Conservation (phyloP, 2,888 invertebrate species). For the Andrena praecox region DNA sequence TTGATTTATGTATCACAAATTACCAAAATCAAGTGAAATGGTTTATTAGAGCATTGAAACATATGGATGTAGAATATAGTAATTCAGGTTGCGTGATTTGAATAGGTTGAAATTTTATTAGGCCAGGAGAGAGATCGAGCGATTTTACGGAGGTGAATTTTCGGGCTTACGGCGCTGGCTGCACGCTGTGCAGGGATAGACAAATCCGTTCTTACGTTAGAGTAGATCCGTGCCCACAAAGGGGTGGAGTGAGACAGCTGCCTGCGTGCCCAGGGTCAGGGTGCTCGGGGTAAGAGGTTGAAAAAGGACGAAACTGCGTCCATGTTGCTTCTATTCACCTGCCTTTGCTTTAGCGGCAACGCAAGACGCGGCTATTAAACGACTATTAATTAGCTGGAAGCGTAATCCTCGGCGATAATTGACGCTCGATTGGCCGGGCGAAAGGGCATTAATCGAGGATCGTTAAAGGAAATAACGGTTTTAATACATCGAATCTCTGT, state of each 20-base stretch:
- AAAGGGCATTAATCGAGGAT: neutral
- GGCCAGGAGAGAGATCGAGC: neutral
- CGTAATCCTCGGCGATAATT: constrained; percentile 11
- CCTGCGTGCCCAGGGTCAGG: constrained; percentile 73
- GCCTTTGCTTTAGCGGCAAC: constrained; percentile 62
- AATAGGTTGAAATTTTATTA: constrained; percentile 9
- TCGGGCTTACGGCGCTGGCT: constrained; percentile 39
- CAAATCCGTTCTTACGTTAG: constrained; percentile 70
- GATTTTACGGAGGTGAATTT: constrained; percentile 38
- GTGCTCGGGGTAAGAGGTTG: constrained; percentile 69
- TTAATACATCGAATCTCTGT: neutral
- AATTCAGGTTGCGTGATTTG: neutral
- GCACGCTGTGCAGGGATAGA: constrained; percentile 63
- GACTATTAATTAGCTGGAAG: constrained; percentile 65
- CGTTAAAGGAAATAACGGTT: neutral
- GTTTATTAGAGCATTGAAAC: neutral
- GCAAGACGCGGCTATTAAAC: constrained; percentile 60
- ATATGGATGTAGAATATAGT: too few relatives aligned
- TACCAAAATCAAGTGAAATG: neutral
- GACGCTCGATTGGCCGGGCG: constrained; percentile 31
- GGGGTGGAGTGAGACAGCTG: constrained; percentile 76
- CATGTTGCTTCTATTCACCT: constrained; percentile 74
- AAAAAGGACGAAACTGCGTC: constrained; percentile 71
- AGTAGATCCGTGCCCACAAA: constrained; percentile 66
- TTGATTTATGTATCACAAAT: neutral